Percentiles rank a stretch among this genome's conserved stretches.
phyloP scores from a whole-genome alignment of 1,140 invertebrate genomes.

The Cotesia glomerata region DNA sequence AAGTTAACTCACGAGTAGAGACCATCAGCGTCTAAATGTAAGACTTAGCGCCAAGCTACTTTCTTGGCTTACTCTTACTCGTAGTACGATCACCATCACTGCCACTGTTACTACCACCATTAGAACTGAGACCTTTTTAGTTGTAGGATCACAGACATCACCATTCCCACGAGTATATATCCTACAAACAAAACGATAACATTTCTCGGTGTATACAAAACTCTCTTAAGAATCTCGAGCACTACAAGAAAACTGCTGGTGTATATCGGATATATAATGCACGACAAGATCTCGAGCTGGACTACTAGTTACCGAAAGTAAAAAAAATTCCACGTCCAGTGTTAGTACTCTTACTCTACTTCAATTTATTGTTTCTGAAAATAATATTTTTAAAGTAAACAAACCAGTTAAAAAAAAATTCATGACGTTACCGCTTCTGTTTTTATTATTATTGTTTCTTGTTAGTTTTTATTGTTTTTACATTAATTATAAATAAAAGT shows the following conservation, averaged over 20 bases:
- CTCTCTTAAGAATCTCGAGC: conserved; percentile 10
- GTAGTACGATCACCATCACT: no score
- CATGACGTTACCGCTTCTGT: neutral
- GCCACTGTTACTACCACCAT: no score
- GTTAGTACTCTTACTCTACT: neutral
- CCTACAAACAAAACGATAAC: conserved; percentile 16
- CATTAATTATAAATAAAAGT: no score
- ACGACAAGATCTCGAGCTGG: neutral
- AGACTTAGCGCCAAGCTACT: neutral
- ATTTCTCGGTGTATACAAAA: conserved; percentile 16
- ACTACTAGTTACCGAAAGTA: neutral
- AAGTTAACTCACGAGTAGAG: neutral
- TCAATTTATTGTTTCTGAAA: conserved; percentile 1
- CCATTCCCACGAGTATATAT: conserved; percentile 7
- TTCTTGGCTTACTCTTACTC: neutral
- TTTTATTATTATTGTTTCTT: neutral
- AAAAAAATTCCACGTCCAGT: neutral
- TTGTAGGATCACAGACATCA: neutral
- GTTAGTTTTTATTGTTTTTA: no score
- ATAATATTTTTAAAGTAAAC: neutral
- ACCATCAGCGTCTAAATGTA: conserved; percentile 2
- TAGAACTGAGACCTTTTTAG: no score
- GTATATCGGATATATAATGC: no score
- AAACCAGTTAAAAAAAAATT: neutral
- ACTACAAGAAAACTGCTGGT: neutral